Conservation (phyloP, 2,797 vertebrate species). For the Dromococcyx pavoninus region DNA sequence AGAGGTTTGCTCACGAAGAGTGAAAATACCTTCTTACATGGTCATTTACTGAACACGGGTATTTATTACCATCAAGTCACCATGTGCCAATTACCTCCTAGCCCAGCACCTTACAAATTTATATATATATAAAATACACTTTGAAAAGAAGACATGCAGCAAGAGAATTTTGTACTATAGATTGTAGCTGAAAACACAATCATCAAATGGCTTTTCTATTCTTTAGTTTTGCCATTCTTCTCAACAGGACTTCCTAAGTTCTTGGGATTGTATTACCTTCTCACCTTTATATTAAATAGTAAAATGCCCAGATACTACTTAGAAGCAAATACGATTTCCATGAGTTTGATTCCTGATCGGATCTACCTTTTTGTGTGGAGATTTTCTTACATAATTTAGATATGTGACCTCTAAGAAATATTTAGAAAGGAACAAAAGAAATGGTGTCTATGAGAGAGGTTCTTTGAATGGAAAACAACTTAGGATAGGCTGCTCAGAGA, state of each 20-base stretch:
- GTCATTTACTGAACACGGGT: not conserved
- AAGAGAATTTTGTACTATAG: not conserved
- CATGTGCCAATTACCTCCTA: not conserved
- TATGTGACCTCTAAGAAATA: not conserved
- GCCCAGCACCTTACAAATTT: not conserved
- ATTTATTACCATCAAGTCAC: not conserved
- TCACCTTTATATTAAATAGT: not conserved
- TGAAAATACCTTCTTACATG: not conserved
- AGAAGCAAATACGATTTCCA: not conserved
- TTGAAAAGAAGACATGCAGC: not conserved
- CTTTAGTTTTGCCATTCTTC: not conserved
- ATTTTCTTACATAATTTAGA: not conserved
- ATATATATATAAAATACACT: not conserved
- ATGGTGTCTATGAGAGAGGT: not conserved
- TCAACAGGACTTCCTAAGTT: not conserved
- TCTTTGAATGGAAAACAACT: not conserved
- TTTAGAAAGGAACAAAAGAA: not conserved
- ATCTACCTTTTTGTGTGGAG: not conserved
- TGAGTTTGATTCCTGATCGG: not conserved
- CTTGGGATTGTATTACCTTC: not conserved
- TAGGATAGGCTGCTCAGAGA: not conserved
- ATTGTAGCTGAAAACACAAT: not conserved
- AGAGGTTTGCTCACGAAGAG: not conserved
- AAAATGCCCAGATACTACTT: not conserved
- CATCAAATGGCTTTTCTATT: not conserved